Base-by-base conservation (phyloP, 2,797 vertebrate genomes). In the Hozukius guyotensis region DNA sequence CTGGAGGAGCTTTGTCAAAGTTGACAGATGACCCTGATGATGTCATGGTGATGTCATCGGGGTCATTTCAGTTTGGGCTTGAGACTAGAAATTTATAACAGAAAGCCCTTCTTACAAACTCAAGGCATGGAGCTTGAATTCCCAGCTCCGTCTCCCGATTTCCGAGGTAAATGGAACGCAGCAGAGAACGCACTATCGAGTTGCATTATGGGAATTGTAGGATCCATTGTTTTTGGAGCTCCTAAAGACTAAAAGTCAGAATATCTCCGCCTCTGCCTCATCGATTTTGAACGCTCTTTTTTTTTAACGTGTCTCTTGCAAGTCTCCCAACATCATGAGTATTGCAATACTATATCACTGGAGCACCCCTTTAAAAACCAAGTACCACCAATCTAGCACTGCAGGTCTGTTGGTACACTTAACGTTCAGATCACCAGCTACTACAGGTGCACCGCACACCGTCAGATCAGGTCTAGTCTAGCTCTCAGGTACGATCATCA, bases 401-500 rank as follows among this genome's bases (percentile, higher is more conserved):
- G 52, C 74, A 57, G 32, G 25, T 72, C 53, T 13, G 14, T 59
- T 8, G 16, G 6, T 56, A 63, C 27, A 2, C 52, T 38, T 38
- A 46, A 63, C 24, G 8, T 84, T 79, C 59, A 66, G 69, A 88
- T 87, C 86, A 86, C 85, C 85, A 88, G 88, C 85, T 38, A 53
- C 81, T 78, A 65, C 82, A 77, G 77, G 78, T 84, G 80, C 75
- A 70, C 63, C 72, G 53, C 87, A 71, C 77, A 18, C 67, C 22
- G 36, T 78, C 75, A 24, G 76, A 69, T 88, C 88, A 89, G 83
- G 81, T 86, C 64, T 63, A 69, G 76, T 82, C 73, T 72, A 84
- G 82, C 86, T 91, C 92, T 94, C 92, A 92, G 90, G 91, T 93
- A 89, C 81, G 38, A 70, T 72, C 83, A 46, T 73, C 73, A 53